These are phyloP conservation scores for Hanleya hanleyi DNA, from an alignment of 2,888 invertebrate species.

Conservation along the genomic window DNA sequence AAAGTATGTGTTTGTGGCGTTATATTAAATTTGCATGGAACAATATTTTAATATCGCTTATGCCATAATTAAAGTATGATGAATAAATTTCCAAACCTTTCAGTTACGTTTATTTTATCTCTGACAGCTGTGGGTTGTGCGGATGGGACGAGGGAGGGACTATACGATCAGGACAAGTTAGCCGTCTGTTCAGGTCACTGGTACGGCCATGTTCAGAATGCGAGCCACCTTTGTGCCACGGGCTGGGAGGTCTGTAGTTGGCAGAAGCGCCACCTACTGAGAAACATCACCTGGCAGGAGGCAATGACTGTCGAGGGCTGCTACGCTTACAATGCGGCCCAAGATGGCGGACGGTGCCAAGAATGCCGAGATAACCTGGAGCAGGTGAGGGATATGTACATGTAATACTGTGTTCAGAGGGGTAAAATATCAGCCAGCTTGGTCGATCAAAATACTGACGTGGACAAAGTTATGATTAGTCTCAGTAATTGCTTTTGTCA, in stretches of 20 bases:
- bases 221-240: conserved; percentile 53
- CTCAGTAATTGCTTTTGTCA: too few species aligned
- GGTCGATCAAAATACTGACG: too few species aligned
- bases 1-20: too few species aligned
- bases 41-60: too few species aligned
- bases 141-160: conserved; percentile 52
- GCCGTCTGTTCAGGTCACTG: conserved; percentile 64
- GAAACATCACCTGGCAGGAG: conserved; percentile 59
- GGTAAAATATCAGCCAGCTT: too few species aligned
- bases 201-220: conserved; percentile 64
- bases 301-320: conserved; percentile 63
- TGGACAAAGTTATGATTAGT: too few species aligned
- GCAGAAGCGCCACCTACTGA: conserved; percentile 46
- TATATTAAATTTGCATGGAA: too few species aligned
- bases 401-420: too few species aligned
- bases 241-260: conserved; percentile 68
- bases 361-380: conserved; percentile 59
- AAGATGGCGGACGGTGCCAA: conserved; percentile 66
- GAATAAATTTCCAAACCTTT: too few species aligned
- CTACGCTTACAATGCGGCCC: conserved; percentile 68
- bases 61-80: too few species aligned
- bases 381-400: conserved; percentile 47
- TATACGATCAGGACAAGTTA: conserved; percentile 43
- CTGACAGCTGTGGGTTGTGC: conserved; percentile 62
- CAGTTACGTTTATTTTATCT: too few species aligned